A percentile compares a stretch with the other conserved stretches of the same genome.
Conservation (phyloP, 2,113 vertebrate genomes). For the Cyanoramphus novaezelandiae region DNA sequence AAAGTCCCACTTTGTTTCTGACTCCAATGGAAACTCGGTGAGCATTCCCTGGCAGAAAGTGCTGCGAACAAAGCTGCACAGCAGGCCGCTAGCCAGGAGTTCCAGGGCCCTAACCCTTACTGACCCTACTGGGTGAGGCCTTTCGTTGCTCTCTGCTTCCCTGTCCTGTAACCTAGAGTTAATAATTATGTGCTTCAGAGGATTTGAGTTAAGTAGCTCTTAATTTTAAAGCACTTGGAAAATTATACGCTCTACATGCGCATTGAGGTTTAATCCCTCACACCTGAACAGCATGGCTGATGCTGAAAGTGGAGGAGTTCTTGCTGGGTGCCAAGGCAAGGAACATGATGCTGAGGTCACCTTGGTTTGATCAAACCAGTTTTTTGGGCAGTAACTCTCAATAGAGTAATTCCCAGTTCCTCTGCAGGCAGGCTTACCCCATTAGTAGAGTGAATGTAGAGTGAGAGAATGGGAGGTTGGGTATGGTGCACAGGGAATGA, state of each 20-base stretch:
- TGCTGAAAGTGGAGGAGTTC: background rate
- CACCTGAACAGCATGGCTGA: background rate
- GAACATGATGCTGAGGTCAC: background rate
- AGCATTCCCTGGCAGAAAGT: background rate
- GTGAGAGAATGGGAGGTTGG: background rate
- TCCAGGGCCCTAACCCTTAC: background rate
- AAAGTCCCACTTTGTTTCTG: conserved; percentile 21
- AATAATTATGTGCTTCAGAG: background rate
- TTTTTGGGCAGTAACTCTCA: background rate
- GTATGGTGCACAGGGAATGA: background rate
- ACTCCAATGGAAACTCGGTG: background rate
- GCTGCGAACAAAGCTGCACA: background rate
- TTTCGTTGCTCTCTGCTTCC: background rate
- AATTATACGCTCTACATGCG: accelerated
- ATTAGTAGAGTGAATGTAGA: background rate
- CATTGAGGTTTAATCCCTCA: background rate
- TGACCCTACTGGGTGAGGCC: background rate
- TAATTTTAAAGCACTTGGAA: background rate
- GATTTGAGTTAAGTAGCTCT: background rate
- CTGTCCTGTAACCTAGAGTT: background rate
- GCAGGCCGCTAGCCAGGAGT: background rate
- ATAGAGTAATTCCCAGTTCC: background rate
- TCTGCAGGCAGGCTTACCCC: background rate
- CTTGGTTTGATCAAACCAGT: background rate
- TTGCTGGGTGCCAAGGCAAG: background rate